These are phyloP conservation scores for Centruroides vittatus DNA, from an alignment of 1,140 invertebrate genomes.

Conservation along the genomic window DNA sequence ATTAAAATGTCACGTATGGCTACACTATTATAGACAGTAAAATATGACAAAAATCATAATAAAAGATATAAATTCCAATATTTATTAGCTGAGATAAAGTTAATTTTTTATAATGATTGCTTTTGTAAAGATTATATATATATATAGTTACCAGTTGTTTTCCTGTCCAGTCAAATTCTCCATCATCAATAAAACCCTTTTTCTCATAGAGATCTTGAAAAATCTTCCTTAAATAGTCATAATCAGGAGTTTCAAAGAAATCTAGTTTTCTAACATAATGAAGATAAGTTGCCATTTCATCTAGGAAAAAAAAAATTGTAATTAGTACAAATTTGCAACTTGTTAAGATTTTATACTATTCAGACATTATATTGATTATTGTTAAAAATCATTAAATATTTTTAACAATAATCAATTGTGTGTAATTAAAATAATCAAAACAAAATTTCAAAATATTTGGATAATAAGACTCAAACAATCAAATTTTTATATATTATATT, in stretches of 20 bases:
- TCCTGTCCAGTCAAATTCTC: constrained; percentile 38
- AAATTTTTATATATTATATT: no score
- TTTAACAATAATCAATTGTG: no score
- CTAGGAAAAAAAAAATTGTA: neutral
- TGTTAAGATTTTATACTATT: no score
- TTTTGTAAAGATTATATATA: neutral
- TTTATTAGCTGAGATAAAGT: no score
- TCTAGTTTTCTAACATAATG: constrained; percentile 42
- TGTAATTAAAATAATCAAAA: no score
- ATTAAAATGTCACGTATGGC: no score
- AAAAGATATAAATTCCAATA: neutral
- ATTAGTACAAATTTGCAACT: no score
- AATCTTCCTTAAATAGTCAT: constrained; percentile 37
- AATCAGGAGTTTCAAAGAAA: constrained; percentile 45
- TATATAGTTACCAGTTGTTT: constrained; percentile 23
- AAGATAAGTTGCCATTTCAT: constrained; percentile 79
- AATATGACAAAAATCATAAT: neutral
- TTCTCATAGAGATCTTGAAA: constrained; percentile 35
- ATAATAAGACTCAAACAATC: no score
- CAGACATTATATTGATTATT: no score
- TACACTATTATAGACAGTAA: neutral
- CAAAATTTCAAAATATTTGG: no score
- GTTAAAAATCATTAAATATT: no score
- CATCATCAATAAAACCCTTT: constrained; percentile 33
- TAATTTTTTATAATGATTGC: neutral